phyloP scores from a whole-genome alignment of 2,113 vertebrate genomes.

The Noctilio leporinus region DNA sequence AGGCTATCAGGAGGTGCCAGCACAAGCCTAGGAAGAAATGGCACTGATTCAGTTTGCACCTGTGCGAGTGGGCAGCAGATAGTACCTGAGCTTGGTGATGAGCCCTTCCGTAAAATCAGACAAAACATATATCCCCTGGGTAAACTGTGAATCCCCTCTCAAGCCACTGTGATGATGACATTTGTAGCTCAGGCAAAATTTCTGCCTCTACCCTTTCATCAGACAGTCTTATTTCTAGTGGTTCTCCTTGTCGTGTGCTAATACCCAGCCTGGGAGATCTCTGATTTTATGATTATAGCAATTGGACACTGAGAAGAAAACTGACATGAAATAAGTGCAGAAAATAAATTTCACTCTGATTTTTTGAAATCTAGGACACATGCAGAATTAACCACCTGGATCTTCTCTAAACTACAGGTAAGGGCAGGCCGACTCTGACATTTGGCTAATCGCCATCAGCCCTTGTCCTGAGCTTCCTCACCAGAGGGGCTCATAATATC shows the following conservation, averaged over 20 bases:
- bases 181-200: background rate
- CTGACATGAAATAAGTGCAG: background rate
- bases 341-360: background rate
- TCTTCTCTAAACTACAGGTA: background rate
- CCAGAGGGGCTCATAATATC: background rate
- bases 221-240: slow-evolving; percentile 20
- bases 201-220: background rate
- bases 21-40: background rate
- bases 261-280: slow-evolving; percentile 3
- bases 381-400: background rate
- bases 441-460: background rate
- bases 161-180: background rate
- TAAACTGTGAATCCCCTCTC: slow-evolving; percentile 16
- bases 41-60: background rate
- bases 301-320: background rate
- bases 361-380: background rate
- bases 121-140: background rate
- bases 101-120: slow-evolving; percentile 29
- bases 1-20: background rate
- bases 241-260: slow-evolving; percentile 35
- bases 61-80: background rate
- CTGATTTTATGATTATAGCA: slow-evolving; percentile 35
- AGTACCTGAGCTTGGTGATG: background rate
- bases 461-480: background rate
- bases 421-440: background rate